Evolutionary conservation across 2,888 invertebrate genomes (phyloP), one percentile per base, ranked within the genome.

Genomic region (Phyllotreta cruciferae): DNA sequence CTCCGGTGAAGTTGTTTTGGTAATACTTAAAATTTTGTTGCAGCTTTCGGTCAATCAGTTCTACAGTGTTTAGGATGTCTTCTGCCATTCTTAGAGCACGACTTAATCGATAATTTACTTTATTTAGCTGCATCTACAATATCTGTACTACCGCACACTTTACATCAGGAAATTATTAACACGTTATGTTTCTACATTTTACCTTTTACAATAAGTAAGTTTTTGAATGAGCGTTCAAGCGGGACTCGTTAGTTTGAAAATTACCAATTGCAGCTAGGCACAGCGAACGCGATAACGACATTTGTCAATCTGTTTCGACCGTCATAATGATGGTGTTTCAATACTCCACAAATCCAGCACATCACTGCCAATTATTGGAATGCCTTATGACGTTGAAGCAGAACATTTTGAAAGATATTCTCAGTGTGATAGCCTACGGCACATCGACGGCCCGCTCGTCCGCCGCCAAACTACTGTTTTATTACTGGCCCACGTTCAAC

Each of bases 401-500:
- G 71, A 90, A 92, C 69, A 90, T 97, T 8, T 91, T 95, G 47
- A 94, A 93, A 82, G 98, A 99, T 80, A 87, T 99, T 64, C 85
- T 99, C 37, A 93, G 94, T 79, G 96, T 98, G 37, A 93, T 98
- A 69, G 98, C 98, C 8, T 95, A 98, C 81, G 99, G 99, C 47
- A 97, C 98, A 0, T 90, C 94, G 68, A 91, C 92, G 55, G 94
- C 98, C 0, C 84, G 97, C 55, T 90, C 94, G n/a, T 95, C 96
- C 0, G 98, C 98, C 1, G 96, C 96, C 56, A 96, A 98, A 82
- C 85, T 99, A 41, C 86, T 99, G 53, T 98, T 99, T 83, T 96
- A 98, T 84, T 99, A 99, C 81, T 99, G 98, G 98, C 99, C 99
- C 3, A 93, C 97, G 3, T 92, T 98, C 76, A 96, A 98, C 82